Evolutionary conservation across 2,888 invertebrate genomes (phyloP), one percentile per base, ranked within the genome.

Genomic region (Brachypalpus laphriformis): DNA sequence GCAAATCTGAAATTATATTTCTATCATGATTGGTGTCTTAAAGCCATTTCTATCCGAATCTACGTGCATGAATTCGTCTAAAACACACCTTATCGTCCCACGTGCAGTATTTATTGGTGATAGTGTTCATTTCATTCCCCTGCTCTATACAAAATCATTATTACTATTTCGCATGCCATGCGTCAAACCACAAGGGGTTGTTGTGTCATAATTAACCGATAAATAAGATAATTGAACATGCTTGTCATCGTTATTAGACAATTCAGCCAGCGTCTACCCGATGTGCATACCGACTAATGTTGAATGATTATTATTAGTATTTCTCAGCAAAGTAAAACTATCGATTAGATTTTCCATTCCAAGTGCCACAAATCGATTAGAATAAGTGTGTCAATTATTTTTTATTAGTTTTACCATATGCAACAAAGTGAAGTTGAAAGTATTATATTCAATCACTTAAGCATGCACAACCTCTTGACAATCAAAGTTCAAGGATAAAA

Each of bases 181-280:
- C 22, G 22, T 59, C 59, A 59, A 25, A 42, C 40, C 40, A 40
- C 59, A 25, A 14, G 22, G 22, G 22, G 9, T 25, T 59, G 8
- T 42, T 9, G 22, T 59, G 59, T 42, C 59, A 59, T 59, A 59
- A 40, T 59, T 40, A 59, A 14, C 22, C 40, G 14, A 59, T 40
- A 40, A 59, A 59, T 59, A 14, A 22, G 59, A 40, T 59, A 59
- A 59, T 59, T 59, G 59, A 40, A 37, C 20, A 5, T 14, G 57
- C 37, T 57, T 57, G 57, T 57, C n/a, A 34, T 20, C 37, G 9
- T 22, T 37, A 37, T 20, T 57, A n/a, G 34, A 47, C 47, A 9
- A 47, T 9, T 6, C 9, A 6, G 9, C 47, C 18, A 47, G 20
- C 20, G 20, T 47, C 20, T 47, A 47, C 8, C 4, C 11, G 47